These are phyloP conservation scores for Heliconius ethilla DNA, from an alignment of 2,888 invertebrate genomes.

Conservation along the genomic window DNA sequence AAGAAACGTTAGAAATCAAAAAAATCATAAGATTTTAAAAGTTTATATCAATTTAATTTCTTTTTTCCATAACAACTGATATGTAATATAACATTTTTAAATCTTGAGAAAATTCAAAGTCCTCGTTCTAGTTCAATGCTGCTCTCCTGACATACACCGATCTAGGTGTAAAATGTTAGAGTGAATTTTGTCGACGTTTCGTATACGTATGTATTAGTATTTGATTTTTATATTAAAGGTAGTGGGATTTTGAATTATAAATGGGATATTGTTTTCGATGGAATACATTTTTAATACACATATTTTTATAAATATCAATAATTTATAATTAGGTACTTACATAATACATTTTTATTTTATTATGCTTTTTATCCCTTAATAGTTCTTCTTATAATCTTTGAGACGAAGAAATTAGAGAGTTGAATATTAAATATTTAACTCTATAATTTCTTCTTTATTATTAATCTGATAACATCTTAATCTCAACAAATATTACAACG, in stretches of 20 bases:
- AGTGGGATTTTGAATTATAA: neutral
- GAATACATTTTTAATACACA: too few relatives aligned
- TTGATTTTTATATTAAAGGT: slow-evolving; percentile 14
- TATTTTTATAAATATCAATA: too few relatives aligned
- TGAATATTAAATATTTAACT: too few relatives aligned
- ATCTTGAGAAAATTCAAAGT: slow-evolving; percentile 11
- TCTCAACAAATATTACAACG: neutral
- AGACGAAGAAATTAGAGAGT: too few relatives aligned
- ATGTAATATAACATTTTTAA: neutral
- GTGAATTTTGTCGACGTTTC: slow-evolving; percentile 17
- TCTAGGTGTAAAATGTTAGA: slow-evolving; percentile 16
- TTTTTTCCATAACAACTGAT: neutral
- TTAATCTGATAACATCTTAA: neutral
- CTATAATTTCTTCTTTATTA: too few relatives aligned
- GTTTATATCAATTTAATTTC: neutral
- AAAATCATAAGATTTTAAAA: neutral
- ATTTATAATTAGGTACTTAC: too few relatives aligned
- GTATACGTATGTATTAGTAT: neutral
- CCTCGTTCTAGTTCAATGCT: slow-evolving; percentile 11
- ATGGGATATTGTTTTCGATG: neutral
- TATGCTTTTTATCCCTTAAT: too few relatives aligned
- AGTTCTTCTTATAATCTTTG: too few relatives aligned
- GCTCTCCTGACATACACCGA: slow-evolving; percentile 14
- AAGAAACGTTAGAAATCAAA: neutral
- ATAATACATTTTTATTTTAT: too few relatives aligned